Base-by-base conservation (phyloP, 2,888 invertebrate genomes). In the Stenurella melanura region DNA sequence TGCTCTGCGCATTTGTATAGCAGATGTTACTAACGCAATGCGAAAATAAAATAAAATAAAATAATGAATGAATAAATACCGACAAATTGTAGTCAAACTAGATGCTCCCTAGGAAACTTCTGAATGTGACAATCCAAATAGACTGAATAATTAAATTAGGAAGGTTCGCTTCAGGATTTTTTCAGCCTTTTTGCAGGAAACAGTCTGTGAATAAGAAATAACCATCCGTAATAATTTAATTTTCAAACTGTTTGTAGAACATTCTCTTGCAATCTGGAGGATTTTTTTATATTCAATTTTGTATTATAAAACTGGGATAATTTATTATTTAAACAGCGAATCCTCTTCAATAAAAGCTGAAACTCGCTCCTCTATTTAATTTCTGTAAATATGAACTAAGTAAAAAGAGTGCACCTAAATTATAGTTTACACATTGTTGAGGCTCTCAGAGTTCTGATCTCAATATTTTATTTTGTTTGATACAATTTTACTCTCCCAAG, bases 81-180 rank as follows among this genome's bases (percentile, higher is more conserved):
- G 12, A 30, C 9, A 30, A n/a, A 38, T 18, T 42, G 38, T 64
- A 64, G 38, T 18, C 64, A 64, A 64, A 64, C 64, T 42, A 64
- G 42, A 64, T 11, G 61, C 19, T 11, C 34, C 30, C 42, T 42
- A 64, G 64, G 19, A 64, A 38, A 38, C 30, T 38, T 42, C 42
- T 64, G 64, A 64, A 64, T 17, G 64, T 64, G 64, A 64, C 64
- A 64, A 42, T 64, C 38, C 64, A 64, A 38, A 64, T 64, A 64
- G 42, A 64, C 18, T 42, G 38, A 42, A 64, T 64, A 64, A 64
- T 64, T 18, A 42, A 64, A 64, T 64, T 64, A 64, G 63, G 18
- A 63, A 38, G 64, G 42, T 42, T 30, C 19, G 64, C 42, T 64
- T 42, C 15, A 4, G 64, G 42, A 64, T 19, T 64, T 64, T 64